Conservation (phyloP, 2,888 invertebrate species). For the Merodon equestris region DNA sequence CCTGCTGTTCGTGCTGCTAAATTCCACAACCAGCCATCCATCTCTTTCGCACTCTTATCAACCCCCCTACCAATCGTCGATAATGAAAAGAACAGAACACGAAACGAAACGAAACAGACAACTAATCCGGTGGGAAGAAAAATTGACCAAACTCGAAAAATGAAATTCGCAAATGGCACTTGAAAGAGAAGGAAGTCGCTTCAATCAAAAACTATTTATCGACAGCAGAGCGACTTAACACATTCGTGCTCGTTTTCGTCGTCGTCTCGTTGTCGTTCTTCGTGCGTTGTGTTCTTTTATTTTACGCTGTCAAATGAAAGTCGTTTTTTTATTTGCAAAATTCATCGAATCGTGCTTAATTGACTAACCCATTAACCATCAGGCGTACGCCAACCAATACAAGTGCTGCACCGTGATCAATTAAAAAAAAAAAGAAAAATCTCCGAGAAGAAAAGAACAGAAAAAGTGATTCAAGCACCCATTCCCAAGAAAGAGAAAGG, state of each 20-base stretch:
- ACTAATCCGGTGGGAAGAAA: too few species aligned
- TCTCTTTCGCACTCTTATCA: conserved; percentile 27
- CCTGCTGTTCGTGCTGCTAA: conserved; percentile 52
- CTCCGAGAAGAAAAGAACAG: neutral
- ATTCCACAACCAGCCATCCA: conserved; percentile 21
- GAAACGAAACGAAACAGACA: too few species aligned
- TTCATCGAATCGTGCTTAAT: too few species aligned
- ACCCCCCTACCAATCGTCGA: neutral
- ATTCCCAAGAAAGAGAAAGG: conserved; percentile 19
- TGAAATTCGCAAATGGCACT: conserved; percentile 53
- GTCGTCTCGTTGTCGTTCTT: neutral
- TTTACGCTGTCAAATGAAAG: conserved; percentile 41
- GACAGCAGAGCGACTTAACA: conserved; percentile 48
- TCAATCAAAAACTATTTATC: conserved; percentile 51
- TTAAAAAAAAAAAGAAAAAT: conserved; percentile 7
- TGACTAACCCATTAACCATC: too few species aligned
- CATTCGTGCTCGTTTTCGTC: conserved; percentile 41
- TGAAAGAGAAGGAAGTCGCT: conserved; percentile 45
- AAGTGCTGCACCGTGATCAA: neutral
- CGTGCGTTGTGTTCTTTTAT: conserved; percentile 48
- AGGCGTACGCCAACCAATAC: conserved; percentile 13
- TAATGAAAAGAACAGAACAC: too few species aligned
- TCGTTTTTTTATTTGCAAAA: too few species aligned
- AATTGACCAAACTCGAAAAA: neutral
- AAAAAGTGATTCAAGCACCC: neutral